These are phyloP conservation scores for Oeneis ivallda DNA, from an alignment of 2,888 invertebrate genomes.

Conservation along the genomic window DNA sequence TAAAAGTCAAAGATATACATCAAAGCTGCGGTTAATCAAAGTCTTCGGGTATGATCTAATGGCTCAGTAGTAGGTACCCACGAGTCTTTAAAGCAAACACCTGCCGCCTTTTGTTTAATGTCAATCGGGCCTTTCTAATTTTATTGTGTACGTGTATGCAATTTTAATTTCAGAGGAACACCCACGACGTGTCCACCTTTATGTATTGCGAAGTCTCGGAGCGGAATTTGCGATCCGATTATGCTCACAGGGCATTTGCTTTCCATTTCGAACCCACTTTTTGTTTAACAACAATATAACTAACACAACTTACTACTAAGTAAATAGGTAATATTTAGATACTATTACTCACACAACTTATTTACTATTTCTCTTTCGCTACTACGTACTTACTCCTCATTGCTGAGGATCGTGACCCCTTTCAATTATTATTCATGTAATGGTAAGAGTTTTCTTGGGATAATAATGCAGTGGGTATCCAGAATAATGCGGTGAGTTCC, in stretches of 20 bases:
- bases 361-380: too few relatives aligned
- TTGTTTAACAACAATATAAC: not conserved
- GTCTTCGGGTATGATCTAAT: slow-evolving; percentile 21
- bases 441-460: too few relatives aligned
- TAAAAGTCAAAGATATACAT: slow-evolving; percentile 25
- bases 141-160: slow-evolving; percentile 42
- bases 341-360: too few relatives aligned
- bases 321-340: too few relatives aligned
- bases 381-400: too few relatives aligned
- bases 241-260: slow-evolving; percentile 11
- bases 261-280: slow-evolving; percentile 2
- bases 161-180: slow-evolving; percentile 42
- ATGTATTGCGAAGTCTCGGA: slow-evolving; percentile 24
- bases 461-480: too few relatives aligned
- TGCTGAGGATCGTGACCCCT: too few relatives aligned
- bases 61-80: slow-evolving; percentile 5
- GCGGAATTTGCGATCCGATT: slow-evolving; percentile 30
- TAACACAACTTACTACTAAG: not conserved
- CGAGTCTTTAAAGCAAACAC: slow-evolving; percentile 26
- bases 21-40: slow-evolving; percentile 28
- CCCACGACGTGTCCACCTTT: slow-evolving; percentile 38
- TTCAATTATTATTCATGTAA: too few relatives aligned
- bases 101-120: slow-evolving; percentile 36
- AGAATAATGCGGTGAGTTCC: too few relatives aligned
- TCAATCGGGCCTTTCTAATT: slow-evolving; percentile 41